Evolutionary conservation across 1,140 invertebrate species (phyloP).

Genomic region (Chionoecetes opilio): DNA sequence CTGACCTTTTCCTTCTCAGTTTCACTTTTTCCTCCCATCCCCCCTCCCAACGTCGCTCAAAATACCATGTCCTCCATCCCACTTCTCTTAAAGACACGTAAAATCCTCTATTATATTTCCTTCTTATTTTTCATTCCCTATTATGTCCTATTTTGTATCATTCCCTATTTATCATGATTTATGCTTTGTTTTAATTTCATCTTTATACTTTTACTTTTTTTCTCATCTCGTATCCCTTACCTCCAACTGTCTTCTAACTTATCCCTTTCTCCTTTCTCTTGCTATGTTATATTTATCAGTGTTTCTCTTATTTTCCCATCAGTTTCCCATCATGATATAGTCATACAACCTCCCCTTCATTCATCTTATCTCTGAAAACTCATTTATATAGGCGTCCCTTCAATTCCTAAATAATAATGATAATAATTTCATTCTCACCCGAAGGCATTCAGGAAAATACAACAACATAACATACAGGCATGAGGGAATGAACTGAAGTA

Average conservation of each 20-base stretch:
- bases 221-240: background rate
- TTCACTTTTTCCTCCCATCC: background rate
- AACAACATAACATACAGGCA: too few relatives aligned
- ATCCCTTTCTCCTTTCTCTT: background rate
- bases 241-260: too few relatives aligned
- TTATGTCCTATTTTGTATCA: too few relatives aligned
- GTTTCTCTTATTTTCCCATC: background rate
- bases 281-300: background rate
- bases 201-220: background rate
- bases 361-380: background rate
- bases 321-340: background rate
- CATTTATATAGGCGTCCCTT: background rate
- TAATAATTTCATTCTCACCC: too few relatives aligned
- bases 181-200: background rate
- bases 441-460: too few relatives aligned
- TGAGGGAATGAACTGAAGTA: too few relatives aligned
- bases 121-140: background rate
- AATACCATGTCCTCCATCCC: too few relatives aligned
- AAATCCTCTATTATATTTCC: background rate
- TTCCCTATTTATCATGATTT: background rate
- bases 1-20: background rate
- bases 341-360: background rate
- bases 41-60: background rate
- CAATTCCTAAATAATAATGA: too few relatives aligned
- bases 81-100: too few relatives aligned